Evolutionary conservation across 37 sponge, comb jelly and placozoan genomes (phyloP), one percentile per base, ranked within the genome.

Genomic region (Halichondria panicea): DNA sequence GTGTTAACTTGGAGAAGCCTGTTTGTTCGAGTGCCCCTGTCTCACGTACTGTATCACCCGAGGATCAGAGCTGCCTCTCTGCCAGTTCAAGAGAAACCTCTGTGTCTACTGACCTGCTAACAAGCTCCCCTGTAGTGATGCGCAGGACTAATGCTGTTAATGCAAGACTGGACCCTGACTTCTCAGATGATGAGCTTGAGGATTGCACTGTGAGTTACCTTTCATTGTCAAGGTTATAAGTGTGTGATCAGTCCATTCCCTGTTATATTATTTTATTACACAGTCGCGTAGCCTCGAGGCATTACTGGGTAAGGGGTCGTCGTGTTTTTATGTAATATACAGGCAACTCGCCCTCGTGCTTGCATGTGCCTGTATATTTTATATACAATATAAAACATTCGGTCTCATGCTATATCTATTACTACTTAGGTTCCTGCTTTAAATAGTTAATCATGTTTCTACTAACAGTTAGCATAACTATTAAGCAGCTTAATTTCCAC

Each of bases 1-100:
- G n/a, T n/a, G n/a, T n/a, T n/a, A n/a, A n/a, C n/a, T n/a, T 41
- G 66, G 82, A 54, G 31, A 35, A 57, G 19, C 33, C 13, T 4
- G 71, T 12, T 0, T 54, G 55, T 37, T 61, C 64, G 66, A 81
- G 68, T 74, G 75, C 75, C 22, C 75, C 83, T 40, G 75, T 56
- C 15, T 67, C 75, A 54, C 37, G 83, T n/a, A 74, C 42, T 25
- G 37, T 67, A 27, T 82, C 83, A 7, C 83, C 75, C 3, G 83
- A 74, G 8, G 33, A 28, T 6, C 24, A 25, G 18, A 12, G n/a
- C 25, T 25, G 30, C 48, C 46, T 40, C 31, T 45, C 25, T 68
- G 44, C n/a, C n/a, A 28, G 2, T 35, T 66, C 68, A 42, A 66
- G 27, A 1, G 68, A 55, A 22, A 13, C 31, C 9, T 8, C 22